Evolutionary conservation across 2,888 invertebrate species (phyloP), one percentile per base, ranked within the genome.

Genomic region (Drosophila kambysellisi): DNA sequence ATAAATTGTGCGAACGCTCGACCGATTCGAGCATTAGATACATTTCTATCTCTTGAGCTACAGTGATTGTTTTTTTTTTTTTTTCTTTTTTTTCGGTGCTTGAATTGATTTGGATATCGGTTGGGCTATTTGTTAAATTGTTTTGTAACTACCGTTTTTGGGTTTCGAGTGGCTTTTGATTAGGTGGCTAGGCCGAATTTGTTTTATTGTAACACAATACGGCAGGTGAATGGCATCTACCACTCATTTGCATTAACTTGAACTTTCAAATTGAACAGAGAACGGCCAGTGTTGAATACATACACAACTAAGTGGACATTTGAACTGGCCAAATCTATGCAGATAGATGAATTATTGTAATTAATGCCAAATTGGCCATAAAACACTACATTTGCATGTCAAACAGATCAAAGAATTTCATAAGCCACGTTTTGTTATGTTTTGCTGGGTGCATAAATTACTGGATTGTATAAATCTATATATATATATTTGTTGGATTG

Each of bases 341-440:
- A 60, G 65, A n/a, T 41, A 69, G 60, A 73, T 81, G 76, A 85
- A 74, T 74, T 83, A 85, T 89, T 84, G 76, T 88, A 89, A 88
- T 88, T 83, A 89, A 88, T 83, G 88, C 76, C 76, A 88, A 88
- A 88, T 88, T 88, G 86, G 81, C 78, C 74, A 85, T 88, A 89
- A 88, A 89, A 88, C 89, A 83, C 89, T 82, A 88, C 88, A 88
- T 88, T 88, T 88, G 88, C 89, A 88, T 88, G 81, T 83, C 88
- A 83, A 89, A 74, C 75, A 86, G 74, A 69, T 46, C 66, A 73
- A 72, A 69, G 50, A 63, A 79, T 77, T 77, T 86, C 77, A 70
- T 73, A 77, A 80, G 73, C 74, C 64, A 70, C 63, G 75, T 70
- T 79, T 74, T 70, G 73, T 80, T 61, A 64, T 60, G 41, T 73